Base-by-base conservation (phyloP, 2,888 invertebrate genomes). In the Pelosia muscerda region DNA sequence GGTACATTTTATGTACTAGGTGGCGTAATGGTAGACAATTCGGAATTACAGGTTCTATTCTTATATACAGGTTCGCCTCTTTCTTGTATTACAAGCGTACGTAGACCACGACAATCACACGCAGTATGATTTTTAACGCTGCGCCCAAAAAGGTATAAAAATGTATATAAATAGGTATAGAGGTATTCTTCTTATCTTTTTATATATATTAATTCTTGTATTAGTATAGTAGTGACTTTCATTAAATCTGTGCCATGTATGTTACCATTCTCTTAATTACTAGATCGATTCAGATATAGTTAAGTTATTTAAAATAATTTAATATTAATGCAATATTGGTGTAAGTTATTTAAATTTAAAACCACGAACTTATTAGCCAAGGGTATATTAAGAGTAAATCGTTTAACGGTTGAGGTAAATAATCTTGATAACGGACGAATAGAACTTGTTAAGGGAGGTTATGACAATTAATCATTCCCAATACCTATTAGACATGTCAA, bases 401-500 rank as follows among this genome's bases (percentile, higher is more conserved):
- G 10, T 25, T 3, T 19, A 19, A 6, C 9, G 53, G 38, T 19
- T 13, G 2, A 49, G 28, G 26, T 13, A 34, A 15, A 49, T 49
- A 49, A 22, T 15, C 23, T 34, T 31, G 15, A 54, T 34, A n/a
- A n/a, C n/a, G n/a, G n/a, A n/a, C n/a, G n/a, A n/a, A n/a, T 23
- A 34, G 5, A 34, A 54, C 23, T 54, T 10, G 15, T 5, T 34
- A 28, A 28, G n/a, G 28, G 62, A 61, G 62, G 28, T 31, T n/a
- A 22, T 53, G 31, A 19, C 72, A 62, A 79, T 75, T 78, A 68
- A 77, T 75, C 77, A 78, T 77, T 76, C 73, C 72, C 72, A 80
- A 78, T 76, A 76, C 77, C 68, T 77, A 78, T 79, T 78, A 78
- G 82, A 81, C 66, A 75, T 67, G 53, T 54, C 62, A 62, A 76